Percentiles rank a stretch among this genome's conserved stretches.
phyloP scores from a whole-genome alignment of 1,140 invertebrate species.

The Holotrichia oblita region DNA sequence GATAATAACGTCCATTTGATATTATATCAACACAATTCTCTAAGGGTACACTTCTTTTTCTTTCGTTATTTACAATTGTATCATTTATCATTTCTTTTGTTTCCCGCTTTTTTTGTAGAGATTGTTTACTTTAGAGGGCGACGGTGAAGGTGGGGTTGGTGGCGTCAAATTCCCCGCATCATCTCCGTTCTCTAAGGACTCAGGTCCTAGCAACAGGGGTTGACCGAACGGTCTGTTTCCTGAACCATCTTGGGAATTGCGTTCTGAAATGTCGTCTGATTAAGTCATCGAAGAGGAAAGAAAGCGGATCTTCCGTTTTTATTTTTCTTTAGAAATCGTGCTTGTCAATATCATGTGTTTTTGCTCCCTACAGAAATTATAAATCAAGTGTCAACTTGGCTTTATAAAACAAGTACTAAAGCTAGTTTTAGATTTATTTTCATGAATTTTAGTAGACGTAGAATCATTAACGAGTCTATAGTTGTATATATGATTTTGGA shows the following conservation, averaged over 20 bases:
- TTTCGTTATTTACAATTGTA: neutral
- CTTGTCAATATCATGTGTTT: neutral
- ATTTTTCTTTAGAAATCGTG: neutral
- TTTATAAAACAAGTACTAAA: neutral
- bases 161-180: conserved; percentile 59
- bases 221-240: conserved; percentile 79
- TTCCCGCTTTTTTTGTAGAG: conserved; percentile 51
- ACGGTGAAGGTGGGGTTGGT: conserved; percentile 60
- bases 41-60: neutral
- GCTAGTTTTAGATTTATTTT: no score
- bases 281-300: neutral
- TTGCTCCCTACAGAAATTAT: neutral
- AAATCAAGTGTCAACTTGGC: neutral
- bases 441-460: no score
- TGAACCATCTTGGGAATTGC: conserved; percentile 65
- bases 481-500: no score
- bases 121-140: conserved; percentile 52
- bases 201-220: conserved; percentile 69
- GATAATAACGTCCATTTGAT: neutral
- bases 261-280: conserved; percentile 54
- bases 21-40: neutral
- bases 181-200: conserved; percentile 64
- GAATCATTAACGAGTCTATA: no score
- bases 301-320: neutral
- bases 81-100: conserved; percentile 52